Evolutionary conservation across 2,797 vertebrate species (phyloP), one percentile per base, ranked within the genome.

Genomic region (Anas flavirostris): DNA sequence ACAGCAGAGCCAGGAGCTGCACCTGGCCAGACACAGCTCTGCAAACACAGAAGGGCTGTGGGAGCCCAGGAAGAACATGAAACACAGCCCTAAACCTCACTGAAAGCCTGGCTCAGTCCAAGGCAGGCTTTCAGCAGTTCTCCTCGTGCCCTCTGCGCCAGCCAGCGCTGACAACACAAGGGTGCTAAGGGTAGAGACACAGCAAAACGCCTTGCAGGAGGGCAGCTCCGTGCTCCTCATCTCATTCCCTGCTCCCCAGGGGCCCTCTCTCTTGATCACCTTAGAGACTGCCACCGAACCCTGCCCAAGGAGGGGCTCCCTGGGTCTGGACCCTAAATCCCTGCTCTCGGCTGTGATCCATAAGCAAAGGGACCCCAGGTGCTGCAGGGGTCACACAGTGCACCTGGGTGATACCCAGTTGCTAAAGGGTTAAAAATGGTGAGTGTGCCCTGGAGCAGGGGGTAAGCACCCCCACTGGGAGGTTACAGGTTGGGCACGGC

Each of bases 311-410:
- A 75, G 10, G 8, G 4, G 53, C 31, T 76, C 25, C 10, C 9
- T 6, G 0, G 18, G 15, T 9, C 41, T 33, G 26, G 46, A 53
- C 9, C 63, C 28, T 2, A 6, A 66, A 12, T 3, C 1, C 10
- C 19, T 7, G 12, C 55, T 62, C 55, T 9, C 1, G 13, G 23
- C 16, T 90, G 37, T 39, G 52, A 25, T 39, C 81, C 31, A 41
- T n/a, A 37, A 56, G 28, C 18, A 39, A 39, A 80, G 41, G 64
- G 25, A 44, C 14, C 21, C 31, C n/a, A 25, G 28, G 17, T 18
- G 26, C 78, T 63, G 43, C 16, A 21, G 63, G 37, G 46, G 21
- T 48, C 53, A 37, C 35, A 10, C 1, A 2, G 23, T 5, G 4
- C 25, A 25, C n/a, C 1, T 17, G n/a, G 29, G 39, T 10, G 26